Percentiles rank a stretch among this genome's conserved stretches.
Conservation (phyloP, 2,113 vertebrate species). For the Limnothrissa miodon region DNA sequence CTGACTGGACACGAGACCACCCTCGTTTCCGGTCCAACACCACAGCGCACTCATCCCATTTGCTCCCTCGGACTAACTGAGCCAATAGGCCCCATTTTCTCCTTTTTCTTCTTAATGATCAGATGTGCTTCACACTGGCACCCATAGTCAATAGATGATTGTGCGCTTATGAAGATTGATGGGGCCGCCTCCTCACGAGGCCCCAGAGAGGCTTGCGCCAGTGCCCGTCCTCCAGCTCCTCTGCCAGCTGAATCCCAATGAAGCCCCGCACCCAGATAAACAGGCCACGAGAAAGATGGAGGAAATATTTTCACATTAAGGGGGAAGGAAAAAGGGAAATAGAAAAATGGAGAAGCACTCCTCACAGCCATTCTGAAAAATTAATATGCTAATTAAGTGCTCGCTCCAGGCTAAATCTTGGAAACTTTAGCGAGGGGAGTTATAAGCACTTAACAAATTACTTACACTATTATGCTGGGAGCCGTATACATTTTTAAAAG, state of each 20-base stretch:
- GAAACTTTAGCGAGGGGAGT: constrained; percentile 65
- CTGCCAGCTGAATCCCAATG: constrained; percentile 42
- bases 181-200: constrained; percentile 47
- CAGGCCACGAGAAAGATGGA: constrained; percentile 47
- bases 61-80: constrained; percentile 42
- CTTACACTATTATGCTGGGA: constrained; percentile 64
- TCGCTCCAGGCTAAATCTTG: constrained; percentile 59
- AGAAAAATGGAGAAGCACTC: constrained; percentile 52
- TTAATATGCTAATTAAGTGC: constrained; percentile 66
- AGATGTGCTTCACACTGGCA: constrained; percentile 47
- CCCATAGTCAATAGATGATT: constrained; percentile 51
- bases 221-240: constrained; percentile 44
- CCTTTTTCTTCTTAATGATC: constrained; percentile 52
- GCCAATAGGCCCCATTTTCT: constrained; percentile 37
- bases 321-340: constrained; percentile 31
- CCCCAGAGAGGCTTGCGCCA: constrained; percentile 48
- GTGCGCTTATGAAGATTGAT: constrained; percentile 58
- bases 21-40: constrained; percentile 18
- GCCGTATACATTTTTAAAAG: constrained; percentile 64
- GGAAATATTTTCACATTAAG: constrained; percentile 60
- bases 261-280: constrained; percentile 47
- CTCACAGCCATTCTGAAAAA: constrained; percentile 66
- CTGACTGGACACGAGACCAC: not conserved
- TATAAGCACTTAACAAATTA: constrained; percentile 69
- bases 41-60: constrained; percentile 27